A percentile compares a stretch with the other conserved stretches of the same genome.
phyloP scores from a whole-genome alignment of 1,140 invertebrate species.

The Sycophaga agraensis region DNA sequence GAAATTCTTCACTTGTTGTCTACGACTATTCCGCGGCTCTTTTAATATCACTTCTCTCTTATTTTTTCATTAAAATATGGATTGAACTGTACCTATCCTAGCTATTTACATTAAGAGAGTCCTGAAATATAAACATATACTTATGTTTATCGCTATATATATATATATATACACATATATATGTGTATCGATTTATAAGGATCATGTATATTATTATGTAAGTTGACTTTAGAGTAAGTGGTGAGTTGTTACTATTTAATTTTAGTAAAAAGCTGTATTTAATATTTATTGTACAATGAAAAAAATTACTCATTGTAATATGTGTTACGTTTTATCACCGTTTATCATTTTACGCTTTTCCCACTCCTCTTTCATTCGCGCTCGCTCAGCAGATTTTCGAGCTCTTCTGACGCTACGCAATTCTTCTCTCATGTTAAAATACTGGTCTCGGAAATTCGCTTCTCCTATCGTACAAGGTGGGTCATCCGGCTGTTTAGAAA shows the following conservation, averaged over 20 bases:
- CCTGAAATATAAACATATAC: neutral
- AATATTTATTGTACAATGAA: slow-evolving; percentile 29
- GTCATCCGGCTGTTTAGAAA: slow-evolving; percentile 37
- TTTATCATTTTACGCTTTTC: slow-evolving; percentile 34
- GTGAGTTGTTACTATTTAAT: slow-evolving; percentile 17
- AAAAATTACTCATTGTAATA: slow-evolving; percentile 5
- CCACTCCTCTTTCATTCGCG: slow-evolving; percentile 46
- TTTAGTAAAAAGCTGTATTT: slow-evolving; percentile 24
- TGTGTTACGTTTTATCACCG: slow-evolving; percentile 1
- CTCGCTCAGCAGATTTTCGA: slow-evolving; percentile 44
- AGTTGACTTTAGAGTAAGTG: slow-evolving; percentile 15
- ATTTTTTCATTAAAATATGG: no score
- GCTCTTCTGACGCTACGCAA: slow-evolving; percentile 61
- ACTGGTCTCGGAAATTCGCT: slow-evolving; percentile 65
- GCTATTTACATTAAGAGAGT: neutral
- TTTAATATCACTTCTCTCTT: no score
- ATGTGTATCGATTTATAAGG: no score
- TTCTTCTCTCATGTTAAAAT: slow-evolving; percentile 67
- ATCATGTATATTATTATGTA: no score
- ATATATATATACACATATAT: no score
- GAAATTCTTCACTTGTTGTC: no score
- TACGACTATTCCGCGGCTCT: no score
- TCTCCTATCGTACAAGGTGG: slow-evolving; percentile 43
- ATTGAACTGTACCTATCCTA: no score
- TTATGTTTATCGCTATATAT: neutral